Evolutionary conservation across 53 echinoderm and acorn worm genomes (phyloP).

Genomic region (Antedon mediterranea): DNA sequence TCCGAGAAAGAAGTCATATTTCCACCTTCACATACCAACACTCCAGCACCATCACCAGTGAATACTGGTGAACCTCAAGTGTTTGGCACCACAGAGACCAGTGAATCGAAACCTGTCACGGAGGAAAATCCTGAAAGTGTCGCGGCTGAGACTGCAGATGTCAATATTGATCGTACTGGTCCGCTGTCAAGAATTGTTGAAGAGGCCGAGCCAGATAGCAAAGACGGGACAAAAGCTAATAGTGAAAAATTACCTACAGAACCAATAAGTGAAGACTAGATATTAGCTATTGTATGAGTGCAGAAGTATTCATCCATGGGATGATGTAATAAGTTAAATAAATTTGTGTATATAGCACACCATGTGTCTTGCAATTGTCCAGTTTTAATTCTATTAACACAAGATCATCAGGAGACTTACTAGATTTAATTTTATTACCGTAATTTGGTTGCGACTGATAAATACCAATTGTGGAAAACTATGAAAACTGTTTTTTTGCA

Average conservation of each 20-base stretch:
- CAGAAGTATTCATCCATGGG: neutral
- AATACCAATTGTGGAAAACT: too few species aligned
- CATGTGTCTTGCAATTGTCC: too few species aligned
- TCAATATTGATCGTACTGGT: conserved; percentile 28
- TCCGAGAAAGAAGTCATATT: conserved; percentile 74
- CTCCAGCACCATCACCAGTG: conserved; percentile 13
- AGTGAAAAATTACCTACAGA: conserved; percentile 15
- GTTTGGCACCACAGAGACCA: neutral
- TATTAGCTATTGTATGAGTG: neutral
- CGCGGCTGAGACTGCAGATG: neutral
- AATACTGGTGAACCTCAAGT: conserved; percentile 4
- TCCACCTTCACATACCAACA: conserved; percentile 35
- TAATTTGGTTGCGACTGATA: too few species aligned
- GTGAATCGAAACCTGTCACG: neutral
- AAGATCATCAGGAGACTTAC: too few species aligned
- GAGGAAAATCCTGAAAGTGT: neutral
- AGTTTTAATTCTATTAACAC: too few species aligned
- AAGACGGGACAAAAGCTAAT: conserved; percentile 39
- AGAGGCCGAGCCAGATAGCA: conserved; percentile 60
- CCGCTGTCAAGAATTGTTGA: conserved; percentile 54
- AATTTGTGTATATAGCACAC: too few species aligned
- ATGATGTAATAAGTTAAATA: neutral
- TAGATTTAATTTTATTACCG: too few species aligned
- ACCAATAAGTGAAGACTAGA: neutral
- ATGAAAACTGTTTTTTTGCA: too few species aligned